Evolutionary conservation across 2,113 vertebrate genomes (phyloP).

Genomic region (Macroglossus sobrinus): DNA sequence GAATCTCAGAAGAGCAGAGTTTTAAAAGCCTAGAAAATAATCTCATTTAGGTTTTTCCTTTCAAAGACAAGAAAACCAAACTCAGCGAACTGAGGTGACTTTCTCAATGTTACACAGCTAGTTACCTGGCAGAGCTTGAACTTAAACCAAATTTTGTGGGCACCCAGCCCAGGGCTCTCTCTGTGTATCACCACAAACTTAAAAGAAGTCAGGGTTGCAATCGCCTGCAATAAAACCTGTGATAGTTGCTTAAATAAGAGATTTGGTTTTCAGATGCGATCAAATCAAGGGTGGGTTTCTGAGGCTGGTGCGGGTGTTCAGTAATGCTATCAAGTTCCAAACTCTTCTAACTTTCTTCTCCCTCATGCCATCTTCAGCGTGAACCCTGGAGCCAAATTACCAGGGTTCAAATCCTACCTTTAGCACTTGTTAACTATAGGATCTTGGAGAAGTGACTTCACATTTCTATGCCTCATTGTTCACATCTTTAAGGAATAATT

Average conservation of each 20-base stretch:
- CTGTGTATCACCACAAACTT: neutral
- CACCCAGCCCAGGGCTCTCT: neutral
- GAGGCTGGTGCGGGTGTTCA: accelerated
- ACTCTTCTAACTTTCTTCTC: neutral
- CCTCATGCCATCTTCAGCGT: neutral
- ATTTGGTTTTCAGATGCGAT: neutral
- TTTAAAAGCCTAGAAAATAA: neutral
- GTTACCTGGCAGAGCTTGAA: neutral
- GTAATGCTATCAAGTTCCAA: accelerated
- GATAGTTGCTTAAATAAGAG: neutral
- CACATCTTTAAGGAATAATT: neutral
- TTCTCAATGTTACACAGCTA: neutral
- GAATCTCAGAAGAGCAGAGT: neutral
- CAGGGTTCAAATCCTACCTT: neutral
- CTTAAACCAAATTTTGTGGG: neutral
- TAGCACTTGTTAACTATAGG: neutral
- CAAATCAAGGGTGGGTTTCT: too few species aligned
- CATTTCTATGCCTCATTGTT: neutral
- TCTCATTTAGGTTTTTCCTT: neutral
- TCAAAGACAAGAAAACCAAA: neutral
- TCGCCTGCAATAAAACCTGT: neutral
- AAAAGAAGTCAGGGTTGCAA: neutral
- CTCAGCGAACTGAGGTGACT: neutral
- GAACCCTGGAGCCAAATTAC: neutral
- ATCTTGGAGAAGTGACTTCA: neutral